Conservation (phyloP, 2,888 invertebrate species). For the Hyppa rectilinea region DNA sequence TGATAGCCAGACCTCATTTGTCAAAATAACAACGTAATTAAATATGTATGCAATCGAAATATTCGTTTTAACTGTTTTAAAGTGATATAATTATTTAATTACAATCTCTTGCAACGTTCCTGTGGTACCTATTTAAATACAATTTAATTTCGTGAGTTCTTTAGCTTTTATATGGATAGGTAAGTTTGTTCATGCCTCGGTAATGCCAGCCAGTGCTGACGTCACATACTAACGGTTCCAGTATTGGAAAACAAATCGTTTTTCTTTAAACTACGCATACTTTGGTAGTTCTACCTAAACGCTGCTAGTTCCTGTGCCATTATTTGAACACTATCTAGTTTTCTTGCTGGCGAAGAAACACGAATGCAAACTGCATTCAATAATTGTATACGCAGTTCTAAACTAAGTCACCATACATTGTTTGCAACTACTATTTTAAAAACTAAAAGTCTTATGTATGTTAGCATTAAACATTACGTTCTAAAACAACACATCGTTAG, state of each 20-base stretch:
- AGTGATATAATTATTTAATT: constrained; percentile 8
- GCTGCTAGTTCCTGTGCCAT: neutral
- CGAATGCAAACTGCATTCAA: neutral
- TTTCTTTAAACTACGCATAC: neutral
- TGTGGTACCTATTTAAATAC: neutral
- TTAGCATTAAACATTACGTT: constrained; percentile 7
- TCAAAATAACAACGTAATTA: constrained; percentile 37
- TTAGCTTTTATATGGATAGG: neutral
- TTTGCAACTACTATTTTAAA: neutral
- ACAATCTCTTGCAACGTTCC: neutral
- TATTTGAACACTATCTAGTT: neutral
- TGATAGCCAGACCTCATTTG: constrained; percentile 34
- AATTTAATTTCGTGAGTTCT: neutral
- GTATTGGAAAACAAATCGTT: neutral
- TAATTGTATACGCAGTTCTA: constrained; percentile 2
- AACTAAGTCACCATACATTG: neutral
- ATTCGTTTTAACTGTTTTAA: constrained; percentile 7
- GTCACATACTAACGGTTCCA: neutral
- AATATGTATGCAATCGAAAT: constrained; percentile 18
- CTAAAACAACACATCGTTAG: constrained; percentile 44
- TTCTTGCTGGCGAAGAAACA: neutral
- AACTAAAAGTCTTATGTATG: neutral
- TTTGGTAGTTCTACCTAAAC: neutral
- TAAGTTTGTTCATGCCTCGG: neutral
- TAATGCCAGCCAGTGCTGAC: neutral